These are phyloP conservation scores for Galemys pyrenaicus DNA, from an alignment of 2,113 vertebrate species.

Conservation along the genomic window DNA sequence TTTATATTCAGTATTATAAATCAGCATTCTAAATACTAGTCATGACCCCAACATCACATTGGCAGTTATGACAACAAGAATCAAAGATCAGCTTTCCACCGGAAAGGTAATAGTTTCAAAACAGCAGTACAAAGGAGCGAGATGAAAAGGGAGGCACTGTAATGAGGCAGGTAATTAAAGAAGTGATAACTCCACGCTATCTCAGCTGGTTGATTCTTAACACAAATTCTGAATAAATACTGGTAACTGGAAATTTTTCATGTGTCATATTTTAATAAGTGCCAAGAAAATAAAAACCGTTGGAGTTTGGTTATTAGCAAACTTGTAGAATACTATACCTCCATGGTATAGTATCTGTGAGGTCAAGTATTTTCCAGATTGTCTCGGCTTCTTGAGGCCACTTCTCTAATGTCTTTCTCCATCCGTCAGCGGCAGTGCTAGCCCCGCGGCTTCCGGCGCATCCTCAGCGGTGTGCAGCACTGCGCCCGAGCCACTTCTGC, in stretches of 20 bases:
- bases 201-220: not conserved
- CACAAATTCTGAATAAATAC: not conserved
- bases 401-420: not conserved
- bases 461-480: not conserved
- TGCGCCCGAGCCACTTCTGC: fast-evolving
- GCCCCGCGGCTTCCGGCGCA: not conserved
- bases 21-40: not conserved
- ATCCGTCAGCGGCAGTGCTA: not conserved
- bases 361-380: not conserved
- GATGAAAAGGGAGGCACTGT: not conserved
- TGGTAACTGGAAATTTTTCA: not conserved
- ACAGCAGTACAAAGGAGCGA: not conserved
- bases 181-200: not conserved
- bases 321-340: not conserved
- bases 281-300: not conserved
- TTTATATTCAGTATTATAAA: conserved; percentile 6
- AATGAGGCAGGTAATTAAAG: not conserved
- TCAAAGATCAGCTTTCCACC: not conserved
- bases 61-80: not conserved
- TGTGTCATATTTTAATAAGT: not conserved
- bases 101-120: not conserved
- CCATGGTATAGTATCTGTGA: not conserved
- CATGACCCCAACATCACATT: not conserved
- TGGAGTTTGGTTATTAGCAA: not conserved
- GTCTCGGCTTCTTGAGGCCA: not conserved